Evolutionary conservation across 2,797 vertebrate species (phyloP).

Genomic region (Mus minutoides): DNA sequence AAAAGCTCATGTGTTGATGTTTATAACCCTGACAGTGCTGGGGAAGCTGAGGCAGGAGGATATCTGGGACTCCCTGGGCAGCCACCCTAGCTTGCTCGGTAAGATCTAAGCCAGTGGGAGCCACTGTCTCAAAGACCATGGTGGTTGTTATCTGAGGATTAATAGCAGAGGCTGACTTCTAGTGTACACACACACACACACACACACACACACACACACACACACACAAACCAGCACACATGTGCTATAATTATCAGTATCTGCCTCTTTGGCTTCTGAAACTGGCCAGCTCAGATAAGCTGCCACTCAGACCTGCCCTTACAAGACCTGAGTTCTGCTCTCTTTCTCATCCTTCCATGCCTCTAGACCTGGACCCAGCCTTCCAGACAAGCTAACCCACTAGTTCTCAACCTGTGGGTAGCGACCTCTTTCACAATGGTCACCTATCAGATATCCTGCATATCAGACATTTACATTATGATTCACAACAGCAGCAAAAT

Average conservation of each 20-base stretch:
- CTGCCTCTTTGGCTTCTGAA: background rate
- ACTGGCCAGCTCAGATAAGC: background rate
- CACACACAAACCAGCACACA: background rate
- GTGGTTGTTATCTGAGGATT: no score
- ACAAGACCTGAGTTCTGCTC: background rate
- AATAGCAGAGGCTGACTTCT: background rate
- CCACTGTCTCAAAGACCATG: background rate
- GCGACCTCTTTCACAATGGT: background rate
- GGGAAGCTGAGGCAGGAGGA: background rate
- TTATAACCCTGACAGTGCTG: background rate
- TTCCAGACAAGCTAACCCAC: background rate
- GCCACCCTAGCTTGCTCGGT: background rate
- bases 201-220: background rate
- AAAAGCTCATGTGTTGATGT: background rate
- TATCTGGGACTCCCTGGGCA: background rate
- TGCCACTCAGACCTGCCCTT: background rate
- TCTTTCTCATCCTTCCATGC: no score
- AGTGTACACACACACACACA: background rate
- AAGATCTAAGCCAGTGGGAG: background rate
- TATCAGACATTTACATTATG: background rate
- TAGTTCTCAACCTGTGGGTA: background rate
- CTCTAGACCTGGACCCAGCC: background rate
- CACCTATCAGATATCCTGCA: background rate
- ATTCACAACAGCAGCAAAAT: background rate
- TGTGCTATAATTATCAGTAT: no score